Percentiles rank a stretch among this genome's conserved stretches.
Evolutionary conservation across 2,113 vertebrate species (phyloP).

Genomic region (Himantopus leucocephalus): DNA sequence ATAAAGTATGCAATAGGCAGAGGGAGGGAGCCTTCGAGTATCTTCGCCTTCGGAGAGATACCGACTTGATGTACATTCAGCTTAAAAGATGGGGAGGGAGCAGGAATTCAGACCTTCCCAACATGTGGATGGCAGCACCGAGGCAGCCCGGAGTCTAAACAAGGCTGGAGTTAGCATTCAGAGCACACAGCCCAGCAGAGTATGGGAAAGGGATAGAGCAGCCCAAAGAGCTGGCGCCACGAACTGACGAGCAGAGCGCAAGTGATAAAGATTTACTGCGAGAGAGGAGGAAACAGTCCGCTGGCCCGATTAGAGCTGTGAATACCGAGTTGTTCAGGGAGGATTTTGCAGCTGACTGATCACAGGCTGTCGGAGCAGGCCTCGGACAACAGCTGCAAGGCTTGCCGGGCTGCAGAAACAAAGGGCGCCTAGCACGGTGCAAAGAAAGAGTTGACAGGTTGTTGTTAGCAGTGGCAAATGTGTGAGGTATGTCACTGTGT

Average conservation of each 20-base stretch:
- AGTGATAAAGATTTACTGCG: conserved; percentile 83
- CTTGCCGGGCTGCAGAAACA: conserved; percentile 76
- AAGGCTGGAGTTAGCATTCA: conserved; percentile 65
- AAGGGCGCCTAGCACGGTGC: conserved; percentile 77
- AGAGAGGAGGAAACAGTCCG: conserved; percentile 77
- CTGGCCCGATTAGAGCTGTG: conserved; percentile 79
- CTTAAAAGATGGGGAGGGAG: background rate
- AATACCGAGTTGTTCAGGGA: conserved; percentile 79
- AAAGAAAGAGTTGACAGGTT: conserved; percentile 81
- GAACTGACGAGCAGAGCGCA: conserved; percentile 73
- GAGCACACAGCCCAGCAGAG: conserved; percentile 52
- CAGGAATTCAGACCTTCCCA: background rate
- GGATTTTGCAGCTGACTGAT: conserved; percentile 80
- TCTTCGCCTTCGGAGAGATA: background rate
- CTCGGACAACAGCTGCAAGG: conserved; percentile 85
- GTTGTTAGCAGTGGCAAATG: conserved; percentile 83
- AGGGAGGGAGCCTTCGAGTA: background rate
- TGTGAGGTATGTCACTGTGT: conserved; percentile 78
- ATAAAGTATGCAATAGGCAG: background rate
- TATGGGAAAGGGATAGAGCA: conserved; percentile 54
- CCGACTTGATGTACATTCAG: background rate
- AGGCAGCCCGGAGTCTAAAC: background rate
- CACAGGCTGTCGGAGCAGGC: conserved; percentile 82
- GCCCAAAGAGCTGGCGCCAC: conserved; percentile 81
- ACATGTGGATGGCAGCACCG: background rate